These are phyloP conservation scores for Callitettix versicolor DNA, from an alignment of 1,140 invertebrate genomes.

Conservation along the genomic window DNA sequence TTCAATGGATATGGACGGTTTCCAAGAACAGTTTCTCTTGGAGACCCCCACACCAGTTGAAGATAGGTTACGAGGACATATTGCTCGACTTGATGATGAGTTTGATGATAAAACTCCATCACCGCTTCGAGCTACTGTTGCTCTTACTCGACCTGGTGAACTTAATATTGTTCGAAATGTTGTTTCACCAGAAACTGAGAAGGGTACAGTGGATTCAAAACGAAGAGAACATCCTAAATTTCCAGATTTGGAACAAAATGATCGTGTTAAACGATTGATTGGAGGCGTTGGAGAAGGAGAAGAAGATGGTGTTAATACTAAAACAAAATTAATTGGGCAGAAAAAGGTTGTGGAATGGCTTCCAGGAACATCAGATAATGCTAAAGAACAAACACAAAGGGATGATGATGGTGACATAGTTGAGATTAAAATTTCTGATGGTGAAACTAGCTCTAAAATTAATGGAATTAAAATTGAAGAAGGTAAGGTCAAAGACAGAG, in stretches of 20 bases:
- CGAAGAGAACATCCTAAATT: constrained; percentile 32
- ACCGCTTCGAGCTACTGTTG: not conserved
- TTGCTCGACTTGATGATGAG: constrained; percentile 15
- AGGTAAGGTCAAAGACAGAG: constrained; percentile 24
- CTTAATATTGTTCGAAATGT: constrained; percentile 4
- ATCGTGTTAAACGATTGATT: constrained; percentile 32
- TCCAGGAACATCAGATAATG: constrained; percentile 2
- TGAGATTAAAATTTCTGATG: not conserved
- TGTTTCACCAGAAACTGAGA: constrained; percentile 34
- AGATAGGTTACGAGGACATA: constrained; percentile 13
- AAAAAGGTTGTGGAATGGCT: constrained; percentile 15
- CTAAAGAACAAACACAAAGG: constrained; percentile 4
- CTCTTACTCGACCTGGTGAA: constrained; percentile 3
- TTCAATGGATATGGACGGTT: constrained; percentile 40
- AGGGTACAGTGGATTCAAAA: constrained; percentile 37
- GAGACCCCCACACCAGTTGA: constrained; percentile 31
- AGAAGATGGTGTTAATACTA: constrained; percentile 10
- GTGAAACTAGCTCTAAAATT: constrained; percentile 3
- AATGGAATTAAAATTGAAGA: constrained; percentile 10
- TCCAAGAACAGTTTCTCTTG: constrained; percentile 35
- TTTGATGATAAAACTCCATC: constrained; percentile 11
- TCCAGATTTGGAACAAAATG: constrained; percentile 26
- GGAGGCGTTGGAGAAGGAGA: constrained; percentile 33
- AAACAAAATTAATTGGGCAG: constrained; percentile 1
- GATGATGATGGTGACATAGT: not conserved